Conservation (phyloP, 2,113 vertebrate genomes). For the Ancistrus triradiatus region DNA sequence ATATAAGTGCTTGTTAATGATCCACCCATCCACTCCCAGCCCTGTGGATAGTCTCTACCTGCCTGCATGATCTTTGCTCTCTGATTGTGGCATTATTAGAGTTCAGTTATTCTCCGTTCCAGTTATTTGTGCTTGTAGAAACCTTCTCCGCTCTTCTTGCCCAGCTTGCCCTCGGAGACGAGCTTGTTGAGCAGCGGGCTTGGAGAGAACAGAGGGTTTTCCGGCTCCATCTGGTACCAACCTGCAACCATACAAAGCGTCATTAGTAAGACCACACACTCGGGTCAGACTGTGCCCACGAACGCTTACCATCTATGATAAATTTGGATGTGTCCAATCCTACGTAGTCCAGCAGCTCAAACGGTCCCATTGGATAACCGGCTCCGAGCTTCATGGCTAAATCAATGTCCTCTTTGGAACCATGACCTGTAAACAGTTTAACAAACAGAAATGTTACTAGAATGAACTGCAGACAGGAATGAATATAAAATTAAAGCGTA, state of each 20-base stretch:
- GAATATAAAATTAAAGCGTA: not conserved
- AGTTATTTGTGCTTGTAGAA: constrained; percentile 90
- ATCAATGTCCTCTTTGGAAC: constrained; percentile 96
- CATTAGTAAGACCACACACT: too few species aligned
- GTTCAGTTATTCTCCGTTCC: not conserved
- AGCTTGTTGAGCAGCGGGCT: constrained; percentile 78
- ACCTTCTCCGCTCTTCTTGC: constrained; percentile 91
- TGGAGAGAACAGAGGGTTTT: constrained; percentile 79
- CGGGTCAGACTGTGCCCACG: too few species aligned
- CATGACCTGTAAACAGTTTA: constrained; percentile 76
- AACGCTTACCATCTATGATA: constrained; percentile 83
- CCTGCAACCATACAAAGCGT: constrained; percentile 60
- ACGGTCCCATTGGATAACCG: constrained; percentile 94
- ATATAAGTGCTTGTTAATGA: constrained; percentile 8
- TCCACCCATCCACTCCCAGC: not conserved
- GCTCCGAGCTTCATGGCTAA: constrained; percentile 92
- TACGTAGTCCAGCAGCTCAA: constrained; percentile 92
- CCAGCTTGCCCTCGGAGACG: constrained; percentile 86
- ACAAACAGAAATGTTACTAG: not conserved
- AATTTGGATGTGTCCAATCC: constrained; percentile 92
- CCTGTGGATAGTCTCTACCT: not conserved
- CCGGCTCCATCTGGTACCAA: constrained; percentile 76
- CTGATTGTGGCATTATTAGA: not conserved
- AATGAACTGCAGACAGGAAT: not conserved
- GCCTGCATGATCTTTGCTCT: not conserved